Evolutionary conservation across 2,888 invertebrate species (phyloP), one percentile per base, ranked within the genome.

Genomic region (Villa cingulata): DNA sequence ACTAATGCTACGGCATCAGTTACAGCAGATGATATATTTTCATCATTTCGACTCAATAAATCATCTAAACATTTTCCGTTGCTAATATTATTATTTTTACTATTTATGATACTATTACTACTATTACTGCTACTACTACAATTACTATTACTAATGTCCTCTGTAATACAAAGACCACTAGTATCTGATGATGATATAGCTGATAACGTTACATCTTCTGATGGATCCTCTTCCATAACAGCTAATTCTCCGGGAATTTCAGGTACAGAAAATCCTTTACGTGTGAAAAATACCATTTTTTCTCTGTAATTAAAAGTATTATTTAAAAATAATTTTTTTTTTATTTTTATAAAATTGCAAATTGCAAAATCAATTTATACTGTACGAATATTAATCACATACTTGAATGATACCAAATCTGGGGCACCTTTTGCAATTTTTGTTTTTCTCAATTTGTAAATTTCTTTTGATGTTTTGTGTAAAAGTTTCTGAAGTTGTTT

Each of bases 251-350:
- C 74, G 2, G 86, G 84, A 54, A 86, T 67, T 53, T 83, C 76
- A 48, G 88, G 87, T 59, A 88, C 81, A 51, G 78, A 81, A 32
- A 81, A 69, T 58, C 83, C 86, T 54, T 81, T 78, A 58, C 85
- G 80, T 1, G 91, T 92, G 70, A 95, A 94, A 73, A 94, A 95
- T 38, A 91, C 90, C 84, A 95, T 92, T 72, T 94, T 94, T 72
- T 94, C 92, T 73, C 94, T 94, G 73, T 29, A 12, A 23, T 23
- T 6, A 23, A 23, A 23, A 23, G 23, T 6, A 23, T 23, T 23
- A 23, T 12, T 9, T 9, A 29, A 18, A 34, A 45, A 41, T 41
- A 15, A 41, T 19, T 45, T 19, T 27, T 41, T n/a, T n/a, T n/a
- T n/a, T n/a, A n/a, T n/a, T n/a, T n/a, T n/a, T n/a, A n/a, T n/a